These are phyloP conservation scores for Danio aesculapii DNA, from an alignment of 2,797 vertebrate genomes.

Conservation along the genomic window DNA sequence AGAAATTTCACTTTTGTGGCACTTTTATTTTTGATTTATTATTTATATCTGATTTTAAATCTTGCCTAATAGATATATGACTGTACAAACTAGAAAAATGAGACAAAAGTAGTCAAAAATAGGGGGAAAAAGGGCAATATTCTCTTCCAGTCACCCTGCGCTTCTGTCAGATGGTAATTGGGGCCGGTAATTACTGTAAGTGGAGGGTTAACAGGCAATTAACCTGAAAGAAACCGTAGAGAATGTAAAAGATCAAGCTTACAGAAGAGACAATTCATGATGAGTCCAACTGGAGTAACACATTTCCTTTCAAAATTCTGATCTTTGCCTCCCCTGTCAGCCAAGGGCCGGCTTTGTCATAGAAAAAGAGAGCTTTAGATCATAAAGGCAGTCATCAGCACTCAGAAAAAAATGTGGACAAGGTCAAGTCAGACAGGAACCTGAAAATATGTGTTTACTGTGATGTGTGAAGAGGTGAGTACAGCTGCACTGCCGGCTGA, in stretches of 20 bases:
- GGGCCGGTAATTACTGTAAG: slow-evolving; percentile 62
- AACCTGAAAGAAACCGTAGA: slow-evolving; percentile 57
- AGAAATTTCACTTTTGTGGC: too few species aligned
- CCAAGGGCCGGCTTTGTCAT: slow-evolving; percentile 50
- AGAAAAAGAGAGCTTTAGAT: slow-evolving; percentile 53
- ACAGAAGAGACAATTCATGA: slow-evolving; percentile 49
- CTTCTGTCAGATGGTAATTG: slow-evolving; percentile 64
- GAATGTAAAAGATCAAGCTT: slow-evolving; percentile 49
- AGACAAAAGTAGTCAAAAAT: slow-evolving; percentile 48
- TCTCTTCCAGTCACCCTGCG: slow-evolving; percentile 51
- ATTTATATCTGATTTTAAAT: too few species aligned
- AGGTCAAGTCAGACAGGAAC: slow-evolving; percentile 35
- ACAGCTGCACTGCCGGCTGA: slow-evolving; percentile 19
- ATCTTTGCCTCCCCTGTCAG: slow-evolving; percentile 59
- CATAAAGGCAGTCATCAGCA: slow-evolving; percentile 48
- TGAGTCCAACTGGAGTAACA: slow-evolving; percentile 50
- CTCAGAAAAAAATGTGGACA: slow-evolving; percentile 39
- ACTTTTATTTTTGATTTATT: too few species aligned
- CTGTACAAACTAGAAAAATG: slow-evolving; percentile 6
- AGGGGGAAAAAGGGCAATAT: slow-evolving; percentile 39
- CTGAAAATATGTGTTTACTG: slow-evolving; percentile 43
- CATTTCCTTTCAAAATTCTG: slow-evolving; percentile 60
- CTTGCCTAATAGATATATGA: not conserved
- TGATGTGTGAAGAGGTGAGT: slow-evolving; percentile 35
- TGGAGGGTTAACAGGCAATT: slow-evolving; percentile 66